Conservation (phyloP, 2,113 vertebrate species). For the Spea bombifrons region DNA sequence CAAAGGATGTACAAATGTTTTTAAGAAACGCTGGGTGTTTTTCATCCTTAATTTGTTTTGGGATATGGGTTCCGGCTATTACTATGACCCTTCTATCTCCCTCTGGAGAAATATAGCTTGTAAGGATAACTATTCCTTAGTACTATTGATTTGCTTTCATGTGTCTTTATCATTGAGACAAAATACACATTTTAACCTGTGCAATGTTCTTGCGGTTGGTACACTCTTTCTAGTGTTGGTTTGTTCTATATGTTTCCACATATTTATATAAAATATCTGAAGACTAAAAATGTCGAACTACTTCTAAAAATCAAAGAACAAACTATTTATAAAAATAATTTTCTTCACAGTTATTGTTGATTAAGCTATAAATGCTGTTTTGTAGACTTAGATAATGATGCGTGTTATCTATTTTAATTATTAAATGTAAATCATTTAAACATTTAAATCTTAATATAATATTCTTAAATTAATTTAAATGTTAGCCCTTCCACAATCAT, state of each 20-base stretch:
- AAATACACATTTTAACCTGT: slow-evolving; percentile 1
- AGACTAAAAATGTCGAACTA: too few species aligned
- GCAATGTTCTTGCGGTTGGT: neutral
- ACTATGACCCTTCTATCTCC: neutral
- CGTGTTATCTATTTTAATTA: too few species aligned
- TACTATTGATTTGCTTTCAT: slow-evolving; percentile 21
- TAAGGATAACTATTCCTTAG: slow-evolving; percentile 10
- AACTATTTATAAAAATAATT: neutral
- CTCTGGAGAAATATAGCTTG: slow-evolving; percentile 7
- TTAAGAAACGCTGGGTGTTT: neutral
- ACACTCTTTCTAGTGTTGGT: neutral
- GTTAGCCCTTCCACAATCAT: too few species aligned
- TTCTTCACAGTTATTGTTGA: too few species aligned
- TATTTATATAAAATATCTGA: neutral
- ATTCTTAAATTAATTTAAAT: too few species aligned
- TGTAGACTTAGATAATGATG: too few species aligned
- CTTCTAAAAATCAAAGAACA: too few species aligned
- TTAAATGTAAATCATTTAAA: too few species aligned
- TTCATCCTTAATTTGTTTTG: neutral
- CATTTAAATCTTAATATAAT: too few species aligned
- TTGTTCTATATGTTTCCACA: neutral
- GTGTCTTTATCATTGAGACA: slow-evolving; percentile 23
- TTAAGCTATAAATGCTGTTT: too few species aligned
- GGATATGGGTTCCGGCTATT: neutral
- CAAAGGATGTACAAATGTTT: neutral